These are phyloP conservation scores for Sipunculus nudus DNA, from an alignment of 2,888 invertebrate genomes.

Conservation along the genomic window DNA sequence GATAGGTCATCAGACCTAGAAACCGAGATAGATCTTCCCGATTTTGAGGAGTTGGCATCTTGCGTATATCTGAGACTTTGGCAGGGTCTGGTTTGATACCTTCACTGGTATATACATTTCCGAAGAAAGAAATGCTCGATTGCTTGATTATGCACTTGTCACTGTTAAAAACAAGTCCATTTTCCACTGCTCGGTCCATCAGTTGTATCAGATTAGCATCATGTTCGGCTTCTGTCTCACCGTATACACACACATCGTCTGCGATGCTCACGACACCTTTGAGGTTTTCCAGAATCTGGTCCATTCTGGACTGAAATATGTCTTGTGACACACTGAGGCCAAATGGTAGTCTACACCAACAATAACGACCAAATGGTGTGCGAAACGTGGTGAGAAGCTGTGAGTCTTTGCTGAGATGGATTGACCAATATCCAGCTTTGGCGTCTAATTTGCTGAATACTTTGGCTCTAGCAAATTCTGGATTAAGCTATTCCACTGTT, in stretches of 20 bases:
- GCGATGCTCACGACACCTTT: slow-evolving; percentile 20
- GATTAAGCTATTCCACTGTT: slow-evolving; percentile 28
- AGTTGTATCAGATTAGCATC: too few relatives aligned
- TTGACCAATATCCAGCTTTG: slow-evolving; percentile 28
- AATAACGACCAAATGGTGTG: slow-evolving; percentile 21
- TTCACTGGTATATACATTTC: slow-evolving; percentile 7
- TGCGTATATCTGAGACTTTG: slow-evolving; percentile 31
- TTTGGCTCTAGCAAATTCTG: slow-evolving; percentile 15
- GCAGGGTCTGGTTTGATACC: slow-evolving; percentile 31
- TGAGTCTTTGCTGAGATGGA: slow-evolving; percentile 11
- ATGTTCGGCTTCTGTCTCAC: slow-evolving; percentile 18
- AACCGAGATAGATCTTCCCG: slow-evolving; percentile 36
- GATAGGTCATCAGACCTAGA: slow-evolving; percentile 38
- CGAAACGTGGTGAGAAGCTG: slow-evolving; percentile 26
- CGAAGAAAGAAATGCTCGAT: neutral
- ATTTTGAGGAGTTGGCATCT: slow-evolving; percentile 39
- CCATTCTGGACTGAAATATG: slow-evolving; percentile 28
- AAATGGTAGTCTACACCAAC: slow-evolving; percentile 27
- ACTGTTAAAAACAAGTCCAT: too few relatives aligned
- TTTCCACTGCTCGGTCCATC: too few relatives aligned
- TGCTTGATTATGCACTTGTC: slow-evolving; percentile 18
- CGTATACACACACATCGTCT: slow-evolving; percentile 21
- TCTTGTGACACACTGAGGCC: slow-evolving; percentile 18
- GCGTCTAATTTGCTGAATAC: slow-evolving; percentile 32
- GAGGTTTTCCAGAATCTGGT: slow-evolving; percentile 20